Percentiles rank a stretch among this genome's conserved stretches.
Evolutionary conservation across 2,113 vertebrate genomes (phyloP).

Genomic region (Gymnocephalus cernua): DNA sequence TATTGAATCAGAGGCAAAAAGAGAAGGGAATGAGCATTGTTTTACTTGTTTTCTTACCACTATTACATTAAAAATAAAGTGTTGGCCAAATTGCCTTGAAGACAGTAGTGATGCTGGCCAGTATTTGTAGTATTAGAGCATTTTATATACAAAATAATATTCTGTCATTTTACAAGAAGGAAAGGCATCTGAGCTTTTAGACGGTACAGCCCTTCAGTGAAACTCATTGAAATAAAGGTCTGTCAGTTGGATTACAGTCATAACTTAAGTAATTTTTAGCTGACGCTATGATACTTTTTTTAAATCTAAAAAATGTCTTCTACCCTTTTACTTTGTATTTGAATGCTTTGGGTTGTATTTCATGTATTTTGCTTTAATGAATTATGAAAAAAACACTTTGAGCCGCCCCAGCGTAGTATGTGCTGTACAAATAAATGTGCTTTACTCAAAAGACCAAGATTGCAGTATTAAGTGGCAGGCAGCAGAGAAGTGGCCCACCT

Average conservation of each 20-base stretch:
- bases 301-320: background rate
- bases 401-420: too few species aligned
- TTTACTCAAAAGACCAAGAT: background rate
- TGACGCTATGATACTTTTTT: background rate
- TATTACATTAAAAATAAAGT: background rate
- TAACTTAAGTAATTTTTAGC: background rate
- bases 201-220: background rate
- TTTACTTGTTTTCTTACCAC: background rate
- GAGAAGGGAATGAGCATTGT: background rate
- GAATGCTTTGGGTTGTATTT: background rate
- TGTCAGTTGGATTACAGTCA: background rate
- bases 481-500: constrained; percentile 71
- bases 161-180: background rate
- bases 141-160: constrained; percentile 5
- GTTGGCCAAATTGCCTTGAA: constrained; percentile 2
- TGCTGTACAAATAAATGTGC: background rate
- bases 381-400: background rate
- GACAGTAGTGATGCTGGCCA: background rate
- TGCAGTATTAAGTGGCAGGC: background rate
- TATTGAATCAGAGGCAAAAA: background rate
- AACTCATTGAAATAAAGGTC: background rate
- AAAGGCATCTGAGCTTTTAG: background rate
- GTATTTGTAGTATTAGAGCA: background rate
- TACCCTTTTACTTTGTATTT: background rate
- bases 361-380: background rate